Evolutionary conservation across 1,140 invertebrate genomes (phyloP).

Genomic region (Ganaspis sp.): DNA sequence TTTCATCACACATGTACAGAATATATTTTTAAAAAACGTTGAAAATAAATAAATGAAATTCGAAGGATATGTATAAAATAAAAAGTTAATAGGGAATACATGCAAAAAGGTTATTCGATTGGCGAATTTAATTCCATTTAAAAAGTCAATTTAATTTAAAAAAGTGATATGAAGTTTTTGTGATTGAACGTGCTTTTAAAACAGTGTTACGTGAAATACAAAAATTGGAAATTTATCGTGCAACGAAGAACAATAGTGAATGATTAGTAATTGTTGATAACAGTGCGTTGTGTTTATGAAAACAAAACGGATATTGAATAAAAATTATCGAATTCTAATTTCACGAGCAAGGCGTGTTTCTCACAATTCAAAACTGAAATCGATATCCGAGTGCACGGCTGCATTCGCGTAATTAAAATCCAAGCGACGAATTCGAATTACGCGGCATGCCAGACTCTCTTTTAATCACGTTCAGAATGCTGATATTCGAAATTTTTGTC

Average conservation of each 20-base stretch:
- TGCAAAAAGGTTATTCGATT: no score
- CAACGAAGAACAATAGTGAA: background rate
- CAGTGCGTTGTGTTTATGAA: background rate
- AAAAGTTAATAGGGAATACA: no score
- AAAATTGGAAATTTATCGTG: background rate
- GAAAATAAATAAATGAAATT: no score
- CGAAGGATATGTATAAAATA: no score
- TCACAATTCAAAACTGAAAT: slow-evolving; percentile 8
- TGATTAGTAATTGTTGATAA: background rate
- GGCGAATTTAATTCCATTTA: background rate
- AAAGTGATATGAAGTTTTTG: background rate
- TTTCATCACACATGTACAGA: no score
- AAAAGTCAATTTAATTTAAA: background rate
- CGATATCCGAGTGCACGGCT: background rate
- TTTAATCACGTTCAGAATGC: background rate
- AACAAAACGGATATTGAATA: background rate
- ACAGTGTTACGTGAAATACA: slow-evolving; percentile 7
- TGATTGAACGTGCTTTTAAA: background rate
- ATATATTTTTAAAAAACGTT: no score
- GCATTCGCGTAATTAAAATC: slow-evolving; percentile 22
- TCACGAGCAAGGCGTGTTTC: background rate
- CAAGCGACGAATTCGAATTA: slow-evolving; percentile 12
- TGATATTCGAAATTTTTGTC: background rate
- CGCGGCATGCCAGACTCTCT: background rate
- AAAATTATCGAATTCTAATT: background rate